A percentile compares a stretch with the other conserved stretches of the same genome.
phyloP scores from a whole-genome alignment of 2,797 vertebrate genomes.

The Sebastolobus alascanus region DNA sequence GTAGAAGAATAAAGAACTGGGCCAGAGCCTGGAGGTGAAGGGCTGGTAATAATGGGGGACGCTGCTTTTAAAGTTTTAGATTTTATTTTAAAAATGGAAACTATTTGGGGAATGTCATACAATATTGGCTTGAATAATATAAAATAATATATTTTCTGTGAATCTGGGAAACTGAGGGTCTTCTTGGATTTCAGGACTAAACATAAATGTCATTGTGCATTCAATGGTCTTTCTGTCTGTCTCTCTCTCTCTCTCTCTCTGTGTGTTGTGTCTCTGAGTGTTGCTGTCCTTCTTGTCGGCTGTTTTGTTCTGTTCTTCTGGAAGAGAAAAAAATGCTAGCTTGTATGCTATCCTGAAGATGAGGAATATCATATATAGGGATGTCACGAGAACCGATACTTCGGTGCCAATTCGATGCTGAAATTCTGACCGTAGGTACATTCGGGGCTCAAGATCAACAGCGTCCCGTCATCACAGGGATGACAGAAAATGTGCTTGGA shows the following conservation, averaged over 20 bases:
- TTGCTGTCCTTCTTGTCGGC: not conserved
- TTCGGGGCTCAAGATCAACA: too few relatives aligned
- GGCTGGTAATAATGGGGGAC: not conserved
- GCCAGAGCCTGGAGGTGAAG: not conserved
- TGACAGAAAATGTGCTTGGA: too few relatives aligned
- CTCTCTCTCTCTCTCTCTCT: not conserved
- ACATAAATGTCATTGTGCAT: not conserved
- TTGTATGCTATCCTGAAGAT: not conserved
- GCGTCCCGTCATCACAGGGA: too few relatives aligned
- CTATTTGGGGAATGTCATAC: not conserved
- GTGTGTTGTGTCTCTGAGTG: not conserved
- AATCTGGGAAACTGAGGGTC: not conserved
- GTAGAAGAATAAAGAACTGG: not conserved
- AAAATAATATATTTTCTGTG: not conserved
- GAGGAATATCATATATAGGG: not conserved
- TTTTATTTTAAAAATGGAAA: not conserved
- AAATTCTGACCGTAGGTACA: too few relatives aligned
- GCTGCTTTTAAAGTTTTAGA: not conserved
- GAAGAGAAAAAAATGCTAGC: not conserved
- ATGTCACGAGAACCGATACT: too few relatives aligned
- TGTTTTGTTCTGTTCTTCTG: slow-evolving; percentile 1
- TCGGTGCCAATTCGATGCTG: too few relatives aligned
- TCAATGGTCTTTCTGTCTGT: not conserved
- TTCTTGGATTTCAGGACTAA: not conserved
- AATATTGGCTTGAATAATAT: not conserved